Conservation (phyloP, 2,888 invertebrate genomes). For the Volucella zonaria region DNA sequence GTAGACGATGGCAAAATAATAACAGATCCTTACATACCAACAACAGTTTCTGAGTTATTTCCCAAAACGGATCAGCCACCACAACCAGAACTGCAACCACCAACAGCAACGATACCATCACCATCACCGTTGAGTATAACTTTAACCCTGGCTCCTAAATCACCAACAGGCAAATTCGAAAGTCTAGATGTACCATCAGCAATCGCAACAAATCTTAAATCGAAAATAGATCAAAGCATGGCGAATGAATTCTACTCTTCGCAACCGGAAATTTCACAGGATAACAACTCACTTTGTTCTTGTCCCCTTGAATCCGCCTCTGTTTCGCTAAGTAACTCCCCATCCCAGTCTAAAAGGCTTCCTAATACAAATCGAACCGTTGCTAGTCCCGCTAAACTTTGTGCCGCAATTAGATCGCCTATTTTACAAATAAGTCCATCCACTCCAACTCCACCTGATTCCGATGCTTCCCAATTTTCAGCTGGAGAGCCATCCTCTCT, state of each 20-base stretch:
- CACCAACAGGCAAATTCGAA: conserved; percentile 33
- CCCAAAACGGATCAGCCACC: background rate
- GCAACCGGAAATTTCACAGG: conserved; percentile 78
- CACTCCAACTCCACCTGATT: conserved; percentile 80
- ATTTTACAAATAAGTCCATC: conserved; percentile 79
- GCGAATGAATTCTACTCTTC: conserved; percentile 77
- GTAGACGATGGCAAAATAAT: conserved; percentile 22
- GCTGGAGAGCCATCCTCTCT: conserved; percentile 36
- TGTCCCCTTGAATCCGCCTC: conserved; percentile 69
- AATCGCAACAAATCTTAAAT: conserved; percentile 55
- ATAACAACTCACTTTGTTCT: conserved; percentile 59
- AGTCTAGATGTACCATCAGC: conserved; percentile 54
- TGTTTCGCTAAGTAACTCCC: conserved; percentile 75
- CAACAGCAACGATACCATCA: no score
- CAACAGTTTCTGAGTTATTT: conserved; percentile 37
- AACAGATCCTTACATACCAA: conserved; percentile 30
- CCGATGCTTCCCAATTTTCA: conserved; percentile 76
- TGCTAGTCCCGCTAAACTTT: conserved; percentile 64
- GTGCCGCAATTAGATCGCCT: conserved; percentile 67
- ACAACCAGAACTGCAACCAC: background rate
- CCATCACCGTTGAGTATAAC: background rate
- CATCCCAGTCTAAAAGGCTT: conserved; percentile 39
- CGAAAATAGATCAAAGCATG: conserved; percentile 44
- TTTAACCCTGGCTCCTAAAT: background rate
- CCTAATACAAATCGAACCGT: conserved; percentile 43